Evolutionary conservation across 2,113 vertebrate genomes (phyloP).

Genomic region (Pholis gunnellus): DNA sequence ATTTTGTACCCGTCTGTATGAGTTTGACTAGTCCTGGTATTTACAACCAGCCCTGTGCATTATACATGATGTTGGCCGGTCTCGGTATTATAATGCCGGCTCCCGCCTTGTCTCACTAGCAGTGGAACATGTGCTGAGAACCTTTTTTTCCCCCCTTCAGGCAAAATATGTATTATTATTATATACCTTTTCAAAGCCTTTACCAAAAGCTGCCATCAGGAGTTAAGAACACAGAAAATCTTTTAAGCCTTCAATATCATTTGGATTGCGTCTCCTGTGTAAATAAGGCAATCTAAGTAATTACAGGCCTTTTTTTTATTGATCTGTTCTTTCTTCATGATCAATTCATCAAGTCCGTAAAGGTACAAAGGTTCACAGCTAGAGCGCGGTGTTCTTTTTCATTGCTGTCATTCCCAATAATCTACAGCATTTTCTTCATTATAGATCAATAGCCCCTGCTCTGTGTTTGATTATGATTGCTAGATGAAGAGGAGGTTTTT

Average conservation of each 20-base stretch:
- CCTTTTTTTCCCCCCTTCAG: background rate
- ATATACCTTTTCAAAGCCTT: background rate
- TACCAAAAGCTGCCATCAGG: background rate
- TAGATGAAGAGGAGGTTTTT: background rate
- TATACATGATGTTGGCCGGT: background rate
- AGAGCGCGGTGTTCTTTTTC: background rate
- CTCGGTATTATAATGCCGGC: background rate
- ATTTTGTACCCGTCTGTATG: background rate
- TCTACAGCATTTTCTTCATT: background rate
- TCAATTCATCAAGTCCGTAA: background rate
- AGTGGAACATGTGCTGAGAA: background rate
- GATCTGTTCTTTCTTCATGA: conserved; percentile 9
- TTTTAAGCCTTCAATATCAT: background rate
- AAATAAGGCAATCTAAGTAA: background rate
- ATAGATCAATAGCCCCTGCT: background rate
- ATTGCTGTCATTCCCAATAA: background rate
- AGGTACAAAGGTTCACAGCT: background rate
- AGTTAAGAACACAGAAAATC: background rate
- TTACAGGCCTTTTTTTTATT: background rate
- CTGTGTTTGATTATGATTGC: conserved; percentile 17
- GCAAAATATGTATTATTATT: background rate
- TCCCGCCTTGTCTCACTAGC: background rate
- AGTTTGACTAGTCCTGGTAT: background rate
- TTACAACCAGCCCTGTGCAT: background rate
- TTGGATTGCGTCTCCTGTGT: background rate